Evolutionary conservation across 1,140 invertebrate species (phyloP).

Genomic region (Micrasema longulum): DNA sequence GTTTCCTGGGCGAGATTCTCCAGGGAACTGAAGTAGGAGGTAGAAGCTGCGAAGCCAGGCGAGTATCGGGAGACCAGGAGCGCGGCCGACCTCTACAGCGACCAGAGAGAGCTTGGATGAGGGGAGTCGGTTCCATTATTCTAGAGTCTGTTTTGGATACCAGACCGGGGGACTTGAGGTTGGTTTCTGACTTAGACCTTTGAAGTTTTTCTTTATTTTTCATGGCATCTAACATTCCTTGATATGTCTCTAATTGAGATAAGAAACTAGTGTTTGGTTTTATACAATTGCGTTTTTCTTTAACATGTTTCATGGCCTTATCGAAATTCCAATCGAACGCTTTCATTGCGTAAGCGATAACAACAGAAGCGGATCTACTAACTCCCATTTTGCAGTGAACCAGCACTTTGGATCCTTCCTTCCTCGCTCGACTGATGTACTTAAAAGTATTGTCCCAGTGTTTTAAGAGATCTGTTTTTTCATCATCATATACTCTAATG

Average conservation of each 20-base stretch:
- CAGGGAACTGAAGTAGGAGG: constrained; percentile 71
- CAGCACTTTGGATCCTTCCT: constrained; percentile 90
- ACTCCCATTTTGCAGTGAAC: constrained; percentile 99
- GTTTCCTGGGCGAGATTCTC: constrained; percentile 76
- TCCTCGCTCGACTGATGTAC: constrained; percentile 94
- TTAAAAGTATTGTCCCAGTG: constrained; percentile 98
- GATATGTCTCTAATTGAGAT: constrained; percentile 94
- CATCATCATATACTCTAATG: constrained; percentile 96
- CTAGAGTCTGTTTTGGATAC: constrained; percentile 65
- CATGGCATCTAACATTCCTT: constrained; percentile 95
- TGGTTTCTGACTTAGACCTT: constrained; percentile 93
- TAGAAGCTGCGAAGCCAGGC: constrained; percentile 70
- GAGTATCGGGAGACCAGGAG: constrained; percentile 85
- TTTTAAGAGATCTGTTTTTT: constrained; percentile 94
- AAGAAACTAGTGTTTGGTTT: constrained; percentile 97
- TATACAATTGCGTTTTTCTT: constrained; percentile 90
- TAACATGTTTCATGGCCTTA: constrained; percentile 90
- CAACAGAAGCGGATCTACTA: constrained; percentile 96
- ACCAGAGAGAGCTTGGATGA: constrained; percentile 68
- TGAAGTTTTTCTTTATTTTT: constrained; percentile 93
- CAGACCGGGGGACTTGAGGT: constrained; percentile 80
- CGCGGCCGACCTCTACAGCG: constrained; percentile 74
- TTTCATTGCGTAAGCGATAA: constrained; percentile 98
- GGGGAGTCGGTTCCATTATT: constrained; percentile 69
- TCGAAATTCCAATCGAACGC: constrained; percentile 94